Evolutionary conservation across 2,797 vertebrate species (phyloP).

Genomic region (Lindbergichthys nudifrons): DNA sequence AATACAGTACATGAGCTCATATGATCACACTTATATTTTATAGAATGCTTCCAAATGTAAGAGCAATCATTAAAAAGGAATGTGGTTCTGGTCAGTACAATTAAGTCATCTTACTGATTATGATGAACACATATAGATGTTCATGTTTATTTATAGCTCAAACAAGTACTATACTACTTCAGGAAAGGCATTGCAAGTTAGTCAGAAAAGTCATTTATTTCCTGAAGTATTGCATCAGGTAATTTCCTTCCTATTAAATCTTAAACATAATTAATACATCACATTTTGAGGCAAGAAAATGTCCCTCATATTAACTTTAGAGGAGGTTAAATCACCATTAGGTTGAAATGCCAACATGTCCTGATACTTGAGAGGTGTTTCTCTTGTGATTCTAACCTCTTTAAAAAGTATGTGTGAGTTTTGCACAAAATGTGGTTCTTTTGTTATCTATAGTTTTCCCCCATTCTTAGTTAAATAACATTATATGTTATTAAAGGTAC

Average conservation of each 20-base stretch:
- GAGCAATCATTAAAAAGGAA: slow-evolving; percentile 21
- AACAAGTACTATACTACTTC: slow-evolving; percentile 3
- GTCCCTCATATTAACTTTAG: neutral
- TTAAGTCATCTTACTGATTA: neutral
- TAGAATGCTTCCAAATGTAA: slow-evolving; percentile 7
- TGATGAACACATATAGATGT: slow-evolving; percentile 10
- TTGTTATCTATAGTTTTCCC: neutral
- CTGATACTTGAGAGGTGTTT: neutral
- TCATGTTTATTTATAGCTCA: slow-evolving; percentile 8
- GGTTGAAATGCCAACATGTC: neutral
- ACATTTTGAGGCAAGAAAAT: neutral
- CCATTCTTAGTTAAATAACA: neutral
- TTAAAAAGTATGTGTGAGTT: neutral
- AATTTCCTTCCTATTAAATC: slow-evolving; percentile 1
- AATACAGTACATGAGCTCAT: neutral
- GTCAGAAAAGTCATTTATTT: neutral
- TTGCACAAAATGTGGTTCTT: neutral
- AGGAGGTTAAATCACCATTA: neutral
- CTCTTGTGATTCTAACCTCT: neutral
- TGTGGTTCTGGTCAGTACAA: neutral
- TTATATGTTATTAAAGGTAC: no score
- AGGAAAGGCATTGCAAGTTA: neutral
- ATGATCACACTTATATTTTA: neutral
- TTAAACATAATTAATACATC: neutral
- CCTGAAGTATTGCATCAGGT: neutral